Evolutionary conservation across 2,888 invertebrate species (phyloP), one percentile per base, ranked within the genome.

Genomic region (Caenorhabditis sp.): DNA sequence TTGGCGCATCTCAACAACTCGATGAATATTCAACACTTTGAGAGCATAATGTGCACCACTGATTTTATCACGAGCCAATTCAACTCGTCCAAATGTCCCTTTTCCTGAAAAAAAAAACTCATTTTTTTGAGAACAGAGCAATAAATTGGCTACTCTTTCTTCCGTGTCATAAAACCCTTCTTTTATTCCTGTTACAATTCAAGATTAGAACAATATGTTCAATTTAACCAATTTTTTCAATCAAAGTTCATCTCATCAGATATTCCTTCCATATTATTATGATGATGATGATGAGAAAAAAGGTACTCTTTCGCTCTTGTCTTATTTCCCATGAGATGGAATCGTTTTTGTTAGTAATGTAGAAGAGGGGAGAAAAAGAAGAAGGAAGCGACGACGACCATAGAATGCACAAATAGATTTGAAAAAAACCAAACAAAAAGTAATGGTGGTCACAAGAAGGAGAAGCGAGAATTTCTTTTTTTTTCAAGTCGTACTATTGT

Each of bases 61-160:
- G 12, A 72, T 61, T 38, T 80, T 79, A 68, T 88, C 84, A 43
- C 79, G 77, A 62, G 92, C 91, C 69, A 97, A 90, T 76, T 95
- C 93, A 36, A 97, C 97, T 68, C 96, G 92, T 57, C 97, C 97
- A 89, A 97, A 97, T 52, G 97, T 97, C 61, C 97, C 97, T 38
- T 96, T 97, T 36, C 91, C 91, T 87, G 81, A 57, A 86, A 81
- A 70, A 27, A 25, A 17, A 56, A 52, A 17, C 14, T 43, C 17
- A 14, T 43, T 53, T 53, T 21, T 7, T 50, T 17, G 50, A 50
- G 17, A 4, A 50, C 5, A 5, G 20, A 50, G 53, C 20, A 53
- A 53, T 8, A 56, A 23, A 23, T 52, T 52, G 17, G 23, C 31
- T 31, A 31, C 31, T 31, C 10, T 31, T 31, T 31, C 10, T 31